A percentile compares a stretch with the other conserved stretches of the same genome.
Conservation (phyloP, 2,113 vertebrate species). For the Leucopsar rothschildi region DNA sequence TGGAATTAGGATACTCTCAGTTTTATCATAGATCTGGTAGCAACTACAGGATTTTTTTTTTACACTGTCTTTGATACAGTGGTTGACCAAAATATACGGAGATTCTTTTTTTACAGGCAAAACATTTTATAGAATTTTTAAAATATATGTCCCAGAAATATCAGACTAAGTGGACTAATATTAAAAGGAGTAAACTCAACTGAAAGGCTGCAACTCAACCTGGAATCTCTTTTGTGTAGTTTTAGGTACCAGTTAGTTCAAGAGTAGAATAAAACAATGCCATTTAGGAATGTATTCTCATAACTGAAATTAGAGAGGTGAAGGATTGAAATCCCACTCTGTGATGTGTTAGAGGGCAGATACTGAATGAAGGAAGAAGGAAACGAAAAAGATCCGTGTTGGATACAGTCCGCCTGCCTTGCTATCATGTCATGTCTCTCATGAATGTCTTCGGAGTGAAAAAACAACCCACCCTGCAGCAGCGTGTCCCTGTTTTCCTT, state of each 20-base stretch:
- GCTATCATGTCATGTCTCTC: background rate
- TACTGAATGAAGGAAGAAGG: background rate
- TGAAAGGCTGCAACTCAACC: background rate
- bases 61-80: background rate
- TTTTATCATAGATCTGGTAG: background rate
- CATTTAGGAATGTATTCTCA: background rate
- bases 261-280: background rate
- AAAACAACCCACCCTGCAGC: background rate
- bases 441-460: background rate
- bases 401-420: background rate
- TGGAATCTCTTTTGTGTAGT: background rate
- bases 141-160: background rate
- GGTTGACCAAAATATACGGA: background rate
- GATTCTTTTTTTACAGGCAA: background rate
- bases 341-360: background rate
- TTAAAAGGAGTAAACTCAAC: background rate
- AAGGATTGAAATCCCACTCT: background rate
- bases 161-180: background rate
- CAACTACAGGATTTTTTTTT: background rate
- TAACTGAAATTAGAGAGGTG: background rate
- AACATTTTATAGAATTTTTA: background rate
- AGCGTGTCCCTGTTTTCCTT: background rate
- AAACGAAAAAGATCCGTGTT: rapidly evolving
- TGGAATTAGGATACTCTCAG: background rate
- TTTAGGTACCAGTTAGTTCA: background rate